Base-by-base conservation (phyloP, 2,888 invertebrate species). In the Calameuta filiformis region DNA sequence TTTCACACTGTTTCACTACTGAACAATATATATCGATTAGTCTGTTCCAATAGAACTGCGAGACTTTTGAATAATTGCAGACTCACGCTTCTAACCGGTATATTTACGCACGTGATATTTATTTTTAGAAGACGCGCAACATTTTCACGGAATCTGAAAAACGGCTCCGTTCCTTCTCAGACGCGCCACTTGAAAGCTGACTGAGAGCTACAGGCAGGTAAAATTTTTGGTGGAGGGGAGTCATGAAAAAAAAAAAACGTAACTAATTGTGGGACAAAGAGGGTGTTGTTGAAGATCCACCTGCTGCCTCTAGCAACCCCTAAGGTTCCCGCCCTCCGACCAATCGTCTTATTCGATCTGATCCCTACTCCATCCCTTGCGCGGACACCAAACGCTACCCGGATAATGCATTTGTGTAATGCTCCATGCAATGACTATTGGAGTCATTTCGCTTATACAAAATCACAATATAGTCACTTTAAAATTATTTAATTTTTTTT, bases 251-350 rank as follows among this genome's bases (percentile, higher is more conserved):
- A 35, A 35, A 11, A 35, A 35, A 87, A 87, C 85, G 88, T 84
- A 86, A 89, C 88, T 90, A 89, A 90, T 89, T 89, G 87, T 85
- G 82, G 86, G 84, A 87, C 87, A 86, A 87, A 86, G 85, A 86
- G 84, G 85, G 83, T 86, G 86, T 83, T 84, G 86, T 86, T 84
- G 84, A 85, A 85, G 87, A 89, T 89, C 87, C 89, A 90, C 89
- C 90, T 90, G 90, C 90, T 83, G 84, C 80, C 79, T 78, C 78
- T 77, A 83, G 79, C 85, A 83, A 85, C 86, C 85, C 86, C 82
- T 69, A 81, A 83, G 76, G 89, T 87, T 83, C 82, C 87, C 89
- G 88, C 89, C 90, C 89, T 83, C 83, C 84, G 82, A 82, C 89
- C 90, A 90, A 90, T 90, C 86, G 83, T 80, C 81, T 77, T 76